Evolutionary conservation across 2,797 vertebrate species (phyloP), one percentile per base, ranked within the genome.

Genomic region (Ibycter americanus): DNA sequence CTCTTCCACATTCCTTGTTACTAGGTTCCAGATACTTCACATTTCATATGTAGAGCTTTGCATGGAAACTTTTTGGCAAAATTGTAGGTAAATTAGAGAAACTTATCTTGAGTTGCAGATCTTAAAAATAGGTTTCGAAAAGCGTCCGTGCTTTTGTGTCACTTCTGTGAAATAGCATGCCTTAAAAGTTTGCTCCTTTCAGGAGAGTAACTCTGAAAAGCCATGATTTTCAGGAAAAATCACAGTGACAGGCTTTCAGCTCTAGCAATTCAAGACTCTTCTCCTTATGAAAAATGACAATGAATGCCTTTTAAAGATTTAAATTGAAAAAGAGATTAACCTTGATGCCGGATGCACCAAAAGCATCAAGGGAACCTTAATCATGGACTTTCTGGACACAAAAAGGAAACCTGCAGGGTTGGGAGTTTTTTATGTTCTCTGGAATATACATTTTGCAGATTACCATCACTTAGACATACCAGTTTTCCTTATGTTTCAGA

Each of bases 151-250:
- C 61, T 95, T 95, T 92, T 92, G 34, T 93, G 79, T 52, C 46
- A 68, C 9, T 65, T 81, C 32, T 83, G 18, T 83, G 51, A 91
- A 95, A 93, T 62, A 87, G 32, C 42, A 51, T 66, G 54, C 40
- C 55, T 74, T 83, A 81, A 93, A 94, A 95, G 49, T 94, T 96
- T 83, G 19, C 6, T 93, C 17, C 34, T 81, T 97, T 96, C 58
- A 86, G 54, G 42, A 90, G 23, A 90, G 11, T 51, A 76, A 71
- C 81, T 90, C 72, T 89, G 67, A 96, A 96, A 94, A 94, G 68
- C 68, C 65, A 62, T 66, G 82, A 91, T 94, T 96, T 95, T 95
- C 83, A 68, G 61, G 79, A 93, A 95, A 93, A 91, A 96, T 95
- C 91, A 83, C 52, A 68, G 56, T 87, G 84, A 93, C 79, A 90